Conservation (phyloP, 1,140 invertebrate genomes). For the Pseudachorutes palmiensis region DNA sequence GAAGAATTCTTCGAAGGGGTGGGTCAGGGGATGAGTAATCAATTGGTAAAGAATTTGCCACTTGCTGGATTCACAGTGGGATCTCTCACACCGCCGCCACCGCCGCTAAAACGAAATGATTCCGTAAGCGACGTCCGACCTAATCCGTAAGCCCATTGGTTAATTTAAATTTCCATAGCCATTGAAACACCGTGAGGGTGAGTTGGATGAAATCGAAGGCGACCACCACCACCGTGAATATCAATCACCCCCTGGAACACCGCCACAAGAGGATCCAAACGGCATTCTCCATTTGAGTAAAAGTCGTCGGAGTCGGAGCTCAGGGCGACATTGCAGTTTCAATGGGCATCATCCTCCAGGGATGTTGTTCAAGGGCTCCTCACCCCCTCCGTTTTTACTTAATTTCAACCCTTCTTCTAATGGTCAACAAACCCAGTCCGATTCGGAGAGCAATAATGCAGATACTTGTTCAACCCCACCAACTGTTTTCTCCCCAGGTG, state of each 20-base stretch:
- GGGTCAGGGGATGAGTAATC: neutral
- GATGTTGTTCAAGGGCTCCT: slow-evolving; percentile 14
- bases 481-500: slow-evolving; percentile 19
- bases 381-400: slow-evolving; percentile 20
- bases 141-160: too few relatives aligned
- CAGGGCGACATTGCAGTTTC: neutral
- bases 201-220: too few relatives aligned
- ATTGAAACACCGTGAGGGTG: too few relatives aligned
- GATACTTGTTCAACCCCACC: slow-evolving; percentile 19
- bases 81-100: neutral
- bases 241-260: too few relatives aligned
- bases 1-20: neutral
- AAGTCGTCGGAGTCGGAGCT: too few relatives aligned
- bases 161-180: too few relatives aligned
- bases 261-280: too few relatives aligned
- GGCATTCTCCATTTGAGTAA: too few relatives aligned
- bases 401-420: neutral
- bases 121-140: neutral
- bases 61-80: too few relatives aligned
- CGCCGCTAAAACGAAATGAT: neutral
- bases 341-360: neutral
- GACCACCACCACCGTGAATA: too few relatives aligned
- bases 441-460: slow-evolving; percentile 23
- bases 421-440: slow-evolving; percentile 6
- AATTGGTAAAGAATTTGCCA: neutral